Percentiles rank a stretch among this genome's conserved stretches.
Evolutionary conservation across 2,888 invertebrate genomes (phyloP).

Genomic region (Brenthis daphne): DNA sequence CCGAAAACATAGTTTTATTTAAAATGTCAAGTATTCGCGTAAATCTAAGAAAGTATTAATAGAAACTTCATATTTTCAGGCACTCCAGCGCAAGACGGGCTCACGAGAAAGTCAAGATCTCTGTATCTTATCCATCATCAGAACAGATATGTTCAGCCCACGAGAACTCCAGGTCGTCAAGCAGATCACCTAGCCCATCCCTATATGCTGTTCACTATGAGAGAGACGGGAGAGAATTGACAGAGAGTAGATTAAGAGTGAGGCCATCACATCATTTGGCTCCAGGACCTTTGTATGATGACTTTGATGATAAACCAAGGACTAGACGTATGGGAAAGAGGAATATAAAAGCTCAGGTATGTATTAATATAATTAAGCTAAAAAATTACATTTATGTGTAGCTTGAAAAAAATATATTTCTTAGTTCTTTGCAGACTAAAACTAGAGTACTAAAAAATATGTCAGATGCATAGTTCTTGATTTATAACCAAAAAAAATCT

Average conservation of each 20-base stretch:
- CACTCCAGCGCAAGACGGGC: slow-evolving; percentile 84
- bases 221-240: slow-evolving; percentile 84
- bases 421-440: too few relatives aligned
- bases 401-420: too few relatives aligned
- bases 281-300: slow-evolving; percentile 74
- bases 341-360: slow-evolving; percentile 94
- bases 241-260: slow-evolving; percentile 84
- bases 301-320: slow-evolving; percentile 74
- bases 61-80: slow-evolving; percentile 57
- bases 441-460: too few relatives aligned
- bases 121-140: slow-evolving; percentile 91
- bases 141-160: slow-evolving; percentile 83
- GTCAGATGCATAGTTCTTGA: too few relatives aligned
- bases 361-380: not conserved
- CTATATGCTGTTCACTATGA: slow-evolving; percentile 87
- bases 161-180: slow-evolving; percentile 69
- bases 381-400: too few relatives aligned
- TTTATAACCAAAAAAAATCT: too few relatives aligned
- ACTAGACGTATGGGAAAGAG: slow-evolving; percentile 91
- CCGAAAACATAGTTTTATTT: too few relatives aligned
- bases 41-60: not conserved
- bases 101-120: slow-evolving; percentile 92
- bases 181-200: slow-evolving; percentile 71
- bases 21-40: too few relatives aligned
- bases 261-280: slow-evolving; percentile 70